These are phyloP conservation scores for Steinernema carpocapsae DNA, from an alignment of 2,888 invertebrate species.

Conservation along the genomic window DNA sequence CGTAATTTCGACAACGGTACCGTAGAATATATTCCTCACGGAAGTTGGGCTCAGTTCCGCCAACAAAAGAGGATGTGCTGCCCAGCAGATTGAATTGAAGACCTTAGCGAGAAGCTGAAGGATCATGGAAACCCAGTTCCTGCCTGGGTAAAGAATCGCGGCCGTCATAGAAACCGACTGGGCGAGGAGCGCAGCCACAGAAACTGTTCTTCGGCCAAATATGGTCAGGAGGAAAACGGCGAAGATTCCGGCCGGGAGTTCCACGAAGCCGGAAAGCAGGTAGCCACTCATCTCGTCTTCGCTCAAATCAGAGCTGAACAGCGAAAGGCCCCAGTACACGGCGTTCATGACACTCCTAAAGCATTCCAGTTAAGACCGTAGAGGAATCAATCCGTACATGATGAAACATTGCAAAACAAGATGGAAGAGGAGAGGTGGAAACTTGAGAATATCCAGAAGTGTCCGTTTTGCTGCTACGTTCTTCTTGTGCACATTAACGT, in stretches of 20 bases:
- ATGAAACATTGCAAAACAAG: slow-evolving; percentile 58
- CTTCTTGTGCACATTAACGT: not conserved
- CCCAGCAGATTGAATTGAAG: slow-evolving; percentile 63
- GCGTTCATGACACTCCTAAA: slow-evolving; percentile 63
- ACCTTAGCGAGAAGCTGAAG: slow-evolving; percentile 63
- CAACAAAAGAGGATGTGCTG: slow-evolving; percentile 58
- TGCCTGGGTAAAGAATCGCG: slow-evolving; percentile 51
- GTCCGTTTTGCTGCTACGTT: slow-evolving; percentile 38
- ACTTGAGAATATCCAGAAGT: slow-evolving; percentile 50
- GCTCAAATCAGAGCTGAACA: slow-evolving; percentile 63
- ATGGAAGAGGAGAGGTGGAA: slow-evolving; percentile 51
- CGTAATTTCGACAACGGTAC: slow-evolving; percentile 32
- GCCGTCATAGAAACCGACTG: slow-evolving; percentile 47
- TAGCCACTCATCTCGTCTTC: slow-evolving; percentile 66
- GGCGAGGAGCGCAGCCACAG: slow-evolving; percentile 43
- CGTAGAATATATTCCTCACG: slow-evolving; percentile 63
- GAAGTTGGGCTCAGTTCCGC: slow-evolving; percentile 61
- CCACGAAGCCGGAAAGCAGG: slow-evolving; percentile 65
- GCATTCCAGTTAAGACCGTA: slow-evolving; percentile 20
- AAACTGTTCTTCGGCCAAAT: slow-evolving; percentile 50
- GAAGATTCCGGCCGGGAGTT: slow-evolving; percentile 62
- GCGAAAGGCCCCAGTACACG: slow-evolving; percentile 66
- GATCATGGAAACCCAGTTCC: slow-evolving; percentile 46
- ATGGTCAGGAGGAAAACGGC: slow-evolving; percentile 47
- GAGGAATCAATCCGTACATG: slow-evolving; percentile 51